These are phyloP conservation scores for Pseudopipra pipra DNA, from an alignment of 2,113 vertebrate genomes.

Conservation along the genomic window DNA sequence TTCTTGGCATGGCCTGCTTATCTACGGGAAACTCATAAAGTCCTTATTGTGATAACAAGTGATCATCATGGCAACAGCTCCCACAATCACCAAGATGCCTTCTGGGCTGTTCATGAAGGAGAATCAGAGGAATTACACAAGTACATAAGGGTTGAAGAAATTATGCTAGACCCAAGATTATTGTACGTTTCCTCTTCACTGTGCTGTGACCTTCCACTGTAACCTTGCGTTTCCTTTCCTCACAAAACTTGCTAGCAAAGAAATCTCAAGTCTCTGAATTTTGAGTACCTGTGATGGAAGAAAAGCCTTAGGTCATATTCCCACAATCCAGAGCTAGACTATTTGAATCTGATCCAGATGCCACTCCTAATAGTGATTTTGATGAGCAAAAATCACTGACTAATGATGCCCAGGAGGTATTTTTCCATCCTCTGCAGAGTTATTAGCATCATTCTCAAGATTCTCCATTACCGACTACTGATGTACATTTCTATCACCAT, in stretches of 20 bases:
- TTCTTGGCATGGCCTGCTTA: not conserved
- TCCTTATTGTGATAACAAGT: not conserved
- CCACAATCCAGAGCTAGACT: constrained; percentile 11
- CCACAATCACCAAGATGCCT: fast-evolving
- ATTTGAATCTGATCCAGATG: constrained; percentile 24
- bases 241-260: not conserved
- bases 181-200: not conserved
- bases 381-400: constrained; percentile 31
- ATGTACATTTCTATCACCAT: not conserved
- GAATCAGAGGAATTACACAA: not conserved
- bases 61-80: not conserved
- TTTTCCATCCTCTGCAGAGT: constrained; percentile 19
- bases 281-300: not conserved
- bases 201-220: not conserved
- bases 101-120: not conserved
- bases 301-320: constrained; percentile 38
- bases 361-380: constrained; percentile 12
- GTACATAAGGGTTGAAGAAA: not conserved
- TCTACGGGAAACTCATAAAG: not conserved
- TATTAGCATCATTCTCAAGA: not conserved
- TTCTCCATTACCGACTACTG: not conserved
- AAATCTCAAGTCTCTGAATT: not conserved
- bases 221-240: not conserved
- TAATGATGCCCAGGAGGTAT: constrained; percentile 16
- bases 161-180: not conserved